Conservation (phyloP, 2,113 vertebrate genomes). For the Axis porcinus region DNA sequence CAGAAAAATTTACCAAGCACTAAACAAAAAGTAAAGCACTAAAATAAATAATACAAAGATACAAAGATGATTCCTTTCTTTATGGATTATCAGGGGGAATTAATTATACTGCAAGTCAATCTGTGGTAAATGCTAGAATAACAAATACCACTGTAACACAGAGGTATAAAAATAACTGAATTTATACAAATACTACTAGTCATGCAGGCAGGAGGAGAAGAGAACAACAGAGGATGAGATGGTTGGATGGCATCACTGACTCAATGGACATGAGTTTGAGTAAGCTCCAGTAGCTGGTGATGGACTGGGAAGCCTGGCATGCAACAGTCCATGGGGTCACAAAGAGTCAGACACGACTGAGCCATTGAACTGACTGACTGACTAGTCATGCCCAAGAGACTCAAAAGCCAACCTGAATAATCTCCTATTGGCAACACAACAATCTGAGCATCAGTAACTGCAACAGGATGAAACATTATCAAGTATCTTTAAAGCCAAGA, state of each 20-base stretch:
- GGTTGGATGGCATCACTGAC: not conserved
- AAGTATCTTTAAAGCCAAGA: not conserved
- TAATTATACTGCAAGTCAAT: not conserved
- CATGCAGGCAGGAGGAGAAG: not conserved
- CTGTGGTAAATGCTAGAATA: not conserved
- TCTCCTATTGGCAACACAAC: not conserved
- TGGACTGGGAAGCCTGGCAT: not conserved
- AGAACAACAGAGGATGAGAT: not conserved
- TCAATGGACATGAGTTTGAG: not conserved
- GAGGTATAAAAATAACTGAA: not conserved
- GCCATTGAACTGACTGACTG: not conserved
- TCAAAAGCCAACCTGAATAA: not conserved
- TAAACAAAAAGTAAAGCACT: not conserved
- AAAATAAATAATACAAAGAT: not conserved
- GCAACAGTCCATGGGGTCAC: not conserved
- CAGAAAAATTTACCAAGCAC: not conserved
- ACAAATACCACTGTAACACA: not conserved
- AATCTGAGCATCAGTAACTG: not conserved
- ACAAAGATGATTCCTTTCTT: not conserved
- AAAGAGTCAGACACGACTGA: not conserved
- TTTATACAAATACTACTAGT: not conserved
- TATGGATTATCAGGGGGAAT: not conserved
- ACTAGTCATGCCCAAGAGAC: not conserved
- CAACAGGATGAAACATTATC: not conserved
- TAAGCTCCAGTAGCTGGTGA: not conserved